Conservation (phyloP, 2,797 vertebrate genomes). For the Rhabdophis nuchalis region DNA sequence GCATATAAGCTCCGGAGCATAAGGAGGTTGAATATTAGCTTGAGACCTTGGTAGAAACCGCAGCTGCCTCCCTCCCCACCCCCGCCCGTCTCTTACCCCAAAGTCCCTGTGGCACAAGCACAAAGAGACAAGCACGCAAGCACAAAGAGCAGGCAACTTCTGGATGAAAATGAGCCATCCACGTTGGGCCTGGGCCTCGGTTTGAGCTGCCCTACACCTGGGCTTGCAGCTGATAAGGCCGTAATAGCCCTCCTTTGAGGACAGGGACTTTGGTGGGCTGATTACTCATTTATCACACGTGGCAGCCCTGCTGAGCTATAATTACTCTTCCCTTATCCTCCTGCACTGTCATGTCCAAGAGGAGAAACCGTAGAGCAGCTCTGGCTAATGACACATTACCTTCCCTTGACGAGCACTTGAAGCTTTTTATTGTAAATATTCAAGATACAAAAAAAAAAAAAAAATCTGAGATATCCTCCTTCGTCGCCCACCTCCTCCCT, state of each 20-base stretch:
- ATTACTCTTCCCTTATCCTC: conserved; percentile 99
- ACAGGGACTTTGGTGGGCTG: conserved; percentile 88
- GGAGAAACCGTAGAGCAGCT: conserved; percentile 77
- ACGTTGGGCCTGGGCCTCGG: conserved; percentile 82
- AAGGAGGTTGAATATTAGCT: conserved; percentile 1
- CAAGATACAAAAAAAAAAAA: conserved; percentile 81
- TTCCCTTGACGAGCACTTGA: conserved; percentile 76
- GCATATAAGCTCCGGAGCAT: not conserved
- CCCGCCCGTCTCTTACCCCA: not conserved
- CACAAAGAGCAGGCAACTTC: conserved; percentile 58
- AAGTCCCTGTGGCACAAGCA: conserved; percentile 58
- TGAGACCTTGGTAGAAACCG: not conserved
- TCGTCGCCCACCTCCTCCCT: not conserved
- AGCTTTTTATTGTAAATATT: conserved; percentile 82
- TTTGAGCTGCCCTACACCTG: conserved; percentile 66
- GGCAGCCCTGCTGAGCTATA: conserved; percentile 99
- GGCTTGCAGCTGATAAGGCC: conserved; percentile 95
- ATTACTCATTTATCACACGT: conserved; percentile 99
- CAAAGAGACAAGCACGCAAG: conserved; percentile 72
- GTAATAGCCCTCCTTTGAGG: conserved; percentile 99
- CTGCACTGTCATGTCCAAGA: conserved; percentile 94
- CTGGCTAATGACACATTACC: conserved; percentile 79
- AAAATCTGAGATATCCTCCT: conserved; percentile 75
- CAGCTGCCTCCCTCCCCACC: not conserved
- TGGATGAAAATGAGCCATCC: conserved; percentile 69